A percentile compares a stretch with the other conserved stretches of the same genome.
These are phyloP conservation scores for Xestia c-nigrum DNA, from an alignment of 2,888 invertebrate species.

Conservation along the genomic window DNA sequence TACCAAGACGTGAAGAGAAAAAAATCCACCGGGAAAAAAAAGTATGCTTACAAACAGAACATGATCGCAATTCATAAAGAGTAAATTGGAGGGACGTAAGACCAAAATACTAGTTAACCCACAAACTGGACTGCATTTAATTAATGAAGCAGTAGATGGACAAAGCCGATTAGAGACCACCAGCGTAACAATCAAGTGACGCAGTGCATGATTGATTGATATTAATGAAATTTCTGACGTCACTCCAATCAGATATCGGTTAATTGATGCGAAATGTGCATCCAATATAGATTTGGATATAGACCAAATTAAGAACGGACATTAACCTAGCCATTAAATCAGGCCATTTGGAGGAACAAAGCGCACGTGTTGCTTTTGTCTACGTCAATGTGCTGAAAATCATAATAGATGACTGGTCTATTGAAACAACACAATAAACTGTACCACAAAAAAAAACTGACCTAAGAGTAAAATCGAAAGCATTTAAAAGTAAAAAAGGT, in stretches of 20 bases:
- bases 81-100: background rate
- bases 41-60: background rate
- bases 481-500: slow-evolving; percentile 10
- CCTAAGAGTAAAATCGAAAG: background rate
- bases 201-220: slow-evolving; percentile 51
- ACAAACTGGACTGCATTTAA: slow-evolving; percentile 37
- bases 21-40: background rate
- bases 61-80: background rate
- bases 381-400: background rate
- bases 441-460: background rate
- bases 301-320: slow-evolving; percentile 3
- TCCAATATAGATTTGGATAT: slow-evolving; percentile 1
- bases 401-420: background rate
- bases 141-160: slow-evolving; percentile 47
- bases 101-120: slow-evolving; percentile 9
- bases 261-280: slow-evolving; percentile 45
- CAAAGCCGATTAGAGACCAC: slow-evolving; percentile 53
- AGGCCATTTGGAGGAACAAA: background rate
- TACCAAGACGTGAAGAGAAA: background rate
- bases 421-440: background rate
- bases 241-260: slow-evolving; percentile 51
- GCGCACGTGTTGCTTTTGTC: background rate
- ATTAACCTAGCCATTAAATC: background rate
- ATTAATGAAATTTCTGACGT: slow-evolving; percentile 56
- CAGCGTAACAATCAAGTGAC: slow-evolving; percentile 48